Base-by-base conservation (phyloP, 2,888 invertebrate species). In the Acanthosoma haemorrhoidale region DNA sequence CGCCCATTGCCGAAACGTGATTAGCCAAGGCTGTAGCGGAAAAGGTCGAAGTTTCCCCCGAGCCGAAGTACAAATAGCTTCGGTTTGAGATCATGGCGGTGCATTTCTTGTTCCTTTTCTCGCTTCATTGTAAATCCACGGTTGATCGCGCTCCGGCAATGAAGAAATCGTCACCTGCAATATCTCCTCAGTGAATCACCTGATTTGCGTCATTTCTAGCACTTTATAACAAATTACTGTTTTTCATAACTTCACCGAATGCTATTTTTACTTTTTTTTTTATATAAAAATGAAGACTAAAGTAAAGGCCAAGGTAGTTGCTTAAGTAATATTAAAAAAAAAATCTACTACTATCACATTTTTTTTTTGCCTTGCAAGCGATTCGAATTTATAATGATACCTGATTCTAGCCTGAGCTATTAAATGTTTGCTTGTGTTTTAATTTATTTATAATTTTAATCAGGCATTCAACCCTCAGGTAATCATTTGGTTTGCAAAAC, bases 1-100 rank as follows among this genome's bases (percentile, higher is more conserved):
- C 31, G 59, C 31, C n/a, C 34, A 59, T 36, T 18, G 61, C 61
- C 61, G 18, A 61, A 61, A 61, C 61, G 61, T 61, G 61, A 61
- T 61, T 61, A 61, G 61, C 36, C 61, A 61, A 38, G 61, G 61
- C 32, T 21, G 13, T 13, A 6, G 34, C 36, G 61, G 34, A 61
- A 61, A 61, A 61, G 61, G 61, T 61, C 61, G 38, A 6, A 36
- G 51, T 25, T 51, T 51, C 51, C 21, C n/a, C 25, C 51, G 25
- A 25, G 25, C 11, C 4, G 6, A 1, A 43, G 43, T 11, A 11
- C 18, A 43, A 13, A n/a, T n/a, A 25, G 21, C 43, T 43, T 43
- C 25, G 13, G 43, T 43, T 25, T 3, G 25, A 51, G 25, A 51
- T 51, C 51, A n/a, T 51, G 5, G 3, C 5, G 51, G 29, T 25